Evolutionary conservation across 2,888 invertebrate species (phyloP).

Genomic region (Liodrosophila aerea): DNA sequence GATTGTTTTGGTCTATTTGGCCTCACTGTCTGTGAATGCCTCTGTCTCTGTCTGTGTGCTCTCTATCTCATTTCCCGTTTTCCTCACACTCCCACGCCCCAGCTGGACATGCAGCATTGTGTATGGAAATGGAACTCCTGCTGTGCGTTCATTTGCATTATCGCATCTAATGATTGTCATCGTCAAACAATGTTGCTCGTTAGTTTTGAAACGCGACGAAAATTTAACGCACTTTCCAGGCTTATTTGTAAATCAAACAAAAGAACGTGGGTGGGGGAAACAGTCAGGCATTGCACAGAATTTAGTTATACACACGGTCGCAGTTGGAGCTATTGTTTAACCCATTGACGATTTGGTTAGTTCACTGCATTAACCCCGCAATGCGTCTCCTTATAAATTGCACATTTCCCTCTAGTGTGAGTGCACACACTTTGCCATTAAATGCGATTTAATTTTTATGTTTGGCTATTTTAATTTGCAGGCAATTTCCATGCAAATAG

Average conservation of each 20-base stretch:
- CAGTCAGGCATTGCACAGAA: neutral
- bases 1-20: constrained; percentile 21
- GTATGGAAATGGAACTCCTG: constrained; percentile 23
- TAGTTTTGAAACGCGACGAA: constrained; percentile 55
- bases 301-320: constrained; percentile 6
- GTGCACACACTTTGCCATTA: constrained; percentile 32
- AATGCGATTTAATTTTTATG: constrained; percentile 57
- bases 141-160: constrained; percentile 75
- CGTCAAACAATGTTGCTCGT: constrained; percentile 77
- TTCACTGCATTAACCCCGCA: constrained; percentile 22
- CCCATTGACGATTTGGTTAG: constrained; percentile 27
- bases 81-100: constrained; percentile 5
- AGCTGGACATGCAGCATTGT: too few relatives aligned
- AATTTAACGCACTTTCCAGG: constrained; percentile 41
- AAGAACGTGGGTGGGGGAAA: neutral
- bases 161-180: constrained; percentile 78
- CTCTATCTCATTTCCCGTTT: constrained; percentile 1
- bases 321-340: constrained; percentile 18
- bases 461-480: constrained; percentile 50
- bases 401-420: neutral
- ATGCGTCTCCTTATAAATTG: neutral
- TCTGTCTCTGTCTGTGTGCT: neutral
- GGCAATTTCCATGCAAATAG: constrained; percentile 46
- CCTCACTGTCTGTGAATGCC: neutral
- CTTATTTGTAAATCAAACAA: constrained; percentile 39